Conservation (phyloP, 2,113 vertebrate species). For the Kobus ellipsiprymnus region DNA sequence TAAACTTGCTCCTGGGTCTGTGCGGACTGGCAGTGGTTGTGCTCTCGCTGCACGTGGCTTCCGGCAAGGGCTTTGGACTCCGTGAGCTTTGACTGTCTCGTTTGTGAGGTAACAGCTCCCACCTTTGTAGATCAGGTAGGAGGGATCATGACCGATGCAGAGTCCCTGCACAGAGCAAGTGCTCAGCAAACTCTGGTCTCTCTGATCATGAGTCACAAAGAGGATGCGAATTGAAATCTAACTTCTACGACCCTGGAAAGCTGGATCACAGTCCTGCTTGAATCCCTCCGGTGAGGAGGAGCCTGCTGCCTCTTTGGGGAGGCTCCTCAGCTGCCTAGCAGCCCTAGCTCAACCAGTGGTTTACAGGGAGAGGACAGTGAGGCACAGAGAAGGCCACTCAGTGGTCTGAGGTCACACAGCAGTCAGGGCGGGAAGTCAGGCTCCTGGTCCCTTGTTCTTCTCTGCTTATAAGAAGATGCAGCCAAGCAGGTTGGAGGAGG, state of each 20-base stretch:
- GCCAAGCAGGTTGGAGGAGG: background rate
- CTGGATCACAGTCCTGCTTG: background rate
- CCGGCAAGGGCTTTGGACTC: background rate
- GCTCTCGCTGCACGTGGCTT: fast-evolving
- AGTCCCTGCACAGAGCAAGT: background rate
- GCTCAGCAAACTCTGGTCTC: background rate
- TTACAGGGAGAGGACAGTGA: background rate
- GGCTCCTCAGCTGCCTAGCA: background rate
- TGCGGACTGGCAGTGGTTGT: background rate
- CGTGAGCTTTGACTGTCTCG: fast-evolving
- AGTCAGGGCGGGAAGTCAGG: background rate
- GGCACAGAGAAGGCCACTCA: background rate
- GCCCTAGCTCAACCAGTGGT: background rate
- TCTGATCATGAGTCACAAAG: background rate
- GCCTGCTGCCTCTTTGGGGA: background rate
- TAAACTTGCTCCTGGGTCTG: fast-evolving
- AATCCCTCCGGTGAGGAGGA: background rate
- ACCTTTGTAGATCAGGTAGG: background rate
- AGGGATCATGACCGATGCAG: background rate
- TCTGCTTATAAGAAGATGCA: background rate
- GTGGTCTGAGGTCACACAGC: background rate
- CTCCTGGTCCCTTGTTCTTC: too few relatives aligned
- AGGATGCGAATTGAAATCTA: background rate
- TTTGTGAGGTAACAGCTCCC: background rate
- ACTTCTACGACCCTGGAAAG: background rate